Conservation (phyloP, 2,888 invertebrate genomes). For the Cantharis nigra region DNA sequence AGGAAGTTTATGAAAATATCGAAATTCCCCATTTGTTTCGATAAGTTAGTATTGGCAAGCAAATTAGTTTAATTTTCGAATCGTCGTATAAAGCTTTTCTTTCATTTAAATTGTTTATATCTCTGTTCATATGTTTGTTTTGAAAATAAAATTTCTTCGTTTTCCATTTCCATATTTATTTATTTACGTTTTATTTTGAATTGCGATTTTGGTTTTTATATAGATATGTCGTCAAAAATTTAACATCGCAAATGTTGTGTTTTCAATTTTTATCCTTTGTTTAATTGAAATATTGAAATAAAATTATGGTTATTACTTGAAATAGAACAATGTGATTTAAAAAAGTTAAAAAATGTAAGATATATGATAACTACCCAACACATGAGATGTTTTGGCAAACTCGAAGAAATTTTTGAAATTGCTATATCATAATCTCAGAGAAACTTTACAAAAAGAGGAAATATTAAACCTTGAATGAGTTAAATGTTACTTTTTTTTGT, state of each 20-base stretch:
- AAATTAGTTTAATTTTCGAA: background rate
- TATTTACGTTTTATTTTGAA: background rate
- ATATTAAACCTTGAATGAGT: background rate
- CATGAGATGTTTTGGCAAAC: background rate
- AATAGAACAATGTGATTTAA: background rate
- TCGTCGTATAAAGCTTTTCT: background rate
- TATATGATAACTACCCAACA: background rate
- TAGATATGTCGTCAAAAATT: background rate
- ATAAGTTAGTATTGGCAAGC: background rate
- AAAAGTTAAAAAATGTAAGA: no score
- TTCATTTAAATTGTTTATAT: background rate
- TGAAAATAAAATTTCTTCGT: background rate
- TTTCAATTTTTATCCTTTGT: background rate
- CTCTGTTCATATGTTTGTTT: background rate
- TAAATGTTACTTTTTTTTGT: background rate
- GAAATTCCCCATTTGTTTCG: background rate
- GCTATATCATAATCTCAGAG: background rate
- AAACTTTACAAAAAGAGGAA: background rate
- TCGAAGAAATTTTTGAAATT: background rate
- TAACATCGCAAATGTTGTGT: background rate
- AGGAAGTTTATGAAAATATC: background rate
- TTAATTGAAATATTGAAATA: background rate
- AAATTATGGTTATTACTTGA: background rate
- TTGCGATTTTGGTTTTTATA: background rate
- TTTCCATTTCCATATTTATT: background rate